Conservation (phyloP, 2,888 invertebrate genomes). For the Hypercompe scribonia region DNA sequence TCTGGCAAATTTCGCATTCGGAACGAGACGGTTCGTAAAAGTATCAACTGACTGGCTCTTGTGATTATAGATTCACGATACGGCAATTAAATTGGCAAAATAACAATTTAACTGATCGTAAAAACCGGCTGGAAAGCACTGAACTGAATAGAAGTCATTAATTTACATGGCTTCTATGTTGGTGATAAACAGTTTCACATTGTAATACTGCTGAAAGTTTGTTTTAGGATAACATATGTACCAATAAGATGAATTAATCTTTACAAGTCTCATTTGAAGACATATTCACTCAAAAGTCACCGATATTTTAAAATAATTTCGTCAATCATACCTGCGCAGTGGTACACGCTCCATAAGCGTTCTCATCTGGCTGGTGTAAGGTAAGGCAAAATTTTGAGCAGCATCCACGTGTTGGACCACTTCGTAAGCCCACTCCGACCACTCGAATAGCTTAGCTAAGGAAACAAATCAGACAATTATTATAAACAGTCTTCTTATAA, state of each 20-base stretch:
- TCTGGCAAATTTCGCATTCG: background rate
- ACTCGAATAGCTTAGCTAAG: constrained; percentile 57
- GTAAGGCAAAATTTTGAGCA: constrained; percentile 57
- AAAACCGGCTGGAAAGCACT: background rate
- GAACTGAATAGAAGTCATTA: background rate
- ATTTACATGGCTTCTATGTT: background rate
- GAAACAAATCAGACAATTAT: background rate
- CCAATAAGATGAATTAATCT: background rate
- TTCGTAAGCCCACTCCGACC: constrained; percentile 70
- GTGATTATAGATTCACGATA: background rate
- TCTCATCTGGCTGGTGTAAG: constrained; percentile 59
- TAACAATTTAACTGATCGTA: background rate
- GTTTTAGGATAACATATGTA: background rate
- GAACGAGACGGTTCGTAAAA: background rate
- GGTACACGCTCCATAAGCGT: constrained; percentile 55
- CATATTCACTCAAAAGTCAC: background rate
- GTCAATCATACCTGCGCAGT: constrained; percentile 50
- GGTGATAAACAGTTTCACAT: background rate
- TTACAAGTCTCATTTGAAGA: background rate
- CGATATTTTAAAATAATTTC: background rate
- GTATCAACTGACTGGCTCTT: background rate
- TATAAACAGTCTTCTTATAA: no score
- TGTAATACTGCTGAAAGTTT: background rate
- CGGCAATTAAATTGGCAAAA: background rate
- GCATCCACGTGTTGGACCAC: constrained; percentile 64